These are phyloP conservation scores for Glossophaga mutica DNA, from an alignment of 2,797 vertebrate species.

Conservation along the genomic window DNA sequence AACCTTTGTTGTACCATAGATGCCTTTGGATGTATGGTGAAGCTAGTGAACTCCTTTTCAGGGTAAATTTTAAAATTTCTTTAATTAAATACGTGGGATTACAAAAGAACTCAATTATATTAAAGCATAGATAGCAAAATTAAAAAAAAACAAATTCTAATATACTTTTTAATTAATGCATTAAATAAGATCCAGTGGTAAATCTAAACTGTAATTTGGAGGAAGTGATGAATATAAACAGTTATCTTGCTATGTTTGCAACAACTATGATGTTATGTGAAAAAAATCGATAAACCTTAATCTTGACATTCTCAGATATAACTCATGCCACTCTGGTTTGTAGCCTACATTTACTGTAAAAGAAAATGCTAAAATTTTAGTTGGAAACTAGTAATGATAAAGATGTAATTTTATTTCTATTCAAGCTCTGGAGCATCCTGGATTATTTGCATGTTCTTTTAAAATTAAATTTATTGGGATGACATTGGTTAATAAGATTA, in stretches of 20 bases:
- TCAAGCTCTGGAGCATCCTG: background rate
- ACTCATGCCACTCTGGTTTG: background rate
- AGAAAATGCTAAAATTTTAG: background rate
- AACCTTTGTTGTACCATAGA: background rate
- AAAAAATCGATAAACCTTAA: background rate
- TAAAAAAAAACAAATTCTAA: background rate
- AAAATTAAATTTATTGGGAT: too few relatives aligned
- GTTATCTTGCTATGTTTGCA: background rate
- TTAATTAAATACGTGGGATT: background rate
- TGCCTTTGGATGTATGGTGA: background rate
- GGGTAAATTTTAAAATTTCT: background rate
- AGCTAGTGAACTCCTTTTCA: background rate
- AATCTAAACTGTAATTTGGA: background rate
- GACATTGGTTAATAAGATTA: too few relatives aligned
- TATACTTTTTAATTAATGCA: background rate
- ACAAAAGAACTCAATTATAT: background rate
- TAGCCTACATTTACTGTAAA: background rate
- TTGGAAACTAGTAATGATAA: background rate
- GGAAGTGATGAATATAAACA: background rate
- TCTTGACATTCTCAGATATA: background rate
- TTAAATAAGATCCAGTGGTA: background rate
- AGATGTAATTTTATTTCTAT: conserved; percentile 18
- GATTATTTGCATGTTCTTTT: background rate
- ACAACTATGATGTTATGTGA: background rate
- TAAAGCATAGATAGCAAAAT: background rate